Evolutionary conservation across 1,140 invertebrate species (phyloP).

Genomic region (Pseudomyrmex pallidus): DNA sequence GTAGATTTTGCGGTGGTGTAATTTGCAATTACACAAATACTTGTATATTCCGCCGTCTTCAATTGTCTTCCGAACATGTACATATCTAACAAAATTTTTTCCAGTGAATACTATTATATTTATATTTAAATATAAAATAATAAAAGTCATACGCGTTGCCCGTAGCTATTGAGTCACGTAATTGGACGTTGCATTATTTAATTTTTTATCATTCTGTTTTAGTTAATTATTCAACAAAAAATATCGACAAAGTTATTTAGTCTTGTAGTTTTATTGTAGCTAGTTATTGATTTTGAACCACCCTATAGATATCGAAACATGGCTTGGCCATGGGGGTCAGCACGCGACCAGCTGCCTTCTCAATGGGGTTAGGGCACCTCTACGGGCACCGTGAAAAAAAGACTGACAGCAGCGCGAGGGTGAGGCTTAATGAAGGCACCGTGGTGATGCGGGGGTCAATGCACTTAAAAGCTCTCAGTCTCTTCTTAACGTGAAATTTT

Average conservation of each 20-base stretch:
- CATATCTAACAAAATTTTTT: no score
- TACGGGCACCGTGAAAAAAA: conserved; percentile 61
- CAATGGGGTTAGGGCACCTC: conserved; percentile 61
- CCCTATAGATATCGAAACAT: conserved; percentile 56
- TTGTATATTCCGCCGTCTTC: no score
- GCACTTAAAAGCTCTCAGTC: conserved; percentile 50
- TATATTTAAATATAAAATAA: no score
- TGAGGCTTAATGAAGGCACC: conserved; percentile 65
- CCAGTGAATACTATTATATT: no score
- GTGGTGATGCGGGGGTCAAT: conserved; percentile 53
- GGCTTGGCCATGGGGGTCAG: conserved; percentile 75
- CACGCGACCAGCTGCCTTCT: conserved; percentile 79
- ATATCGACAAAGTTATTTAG: neutral
- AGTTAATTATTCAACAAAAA: no score
- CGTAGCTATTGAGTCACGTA: no score
- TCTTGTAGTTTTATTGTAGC: neutral
- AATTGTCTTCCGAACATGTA: no score
- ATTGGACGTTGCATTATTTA: no score
- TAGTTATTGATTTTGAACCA: conserved; percentile 41
- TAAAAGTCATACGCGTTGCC: no score
- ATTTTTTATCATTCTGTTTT: no score
- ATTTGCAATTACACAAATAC: neutral
- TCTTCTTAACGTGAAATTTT: conserved; percentile 57
- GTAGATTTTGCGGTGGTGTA: neutral
- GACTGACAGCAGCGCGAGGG: conserved; percentile 51